Evolutionary conservation across 2,888 invertebrate species (phyloP), one percentile per base, ranked within the genome.

Genomic region (Parthenolecanium corni): DNA sequence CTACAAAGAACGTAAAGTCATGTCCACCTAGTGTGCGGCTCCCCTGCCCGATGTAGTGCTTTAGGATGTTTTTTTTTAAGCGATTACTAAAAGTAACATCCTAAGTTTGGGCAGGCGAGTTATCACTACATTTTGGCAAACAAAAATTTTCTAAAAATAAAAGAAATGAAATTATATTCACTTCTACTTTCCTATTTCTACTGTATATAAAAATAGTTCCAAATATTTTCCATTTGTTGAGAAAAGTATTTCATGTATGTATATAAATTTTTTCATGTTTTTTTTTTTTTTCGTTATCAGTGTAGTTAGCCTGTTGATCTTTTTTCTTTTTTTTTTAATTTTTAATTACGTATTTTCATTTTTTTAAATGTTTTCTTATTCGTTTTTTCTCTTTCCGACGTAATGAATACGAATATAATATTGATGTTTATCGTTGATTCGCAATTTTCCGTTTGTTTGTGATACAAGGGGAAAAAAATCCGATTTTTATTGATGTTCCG

Each of bases 1-100:
- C 77, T 93, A 92, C 80, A 93, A 95, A 78, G 95, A 96, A 77
- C 86, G 93, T 74, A 94, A 93, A 80, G 92, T 94, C 69, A 82
- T 82, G 64, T 80, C 75, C 68, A 80, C 81, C 80, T 81, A 81
- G 80, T 80, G 80, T 78, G 79, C 79, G 77, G 80, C 80, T 76
- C 79, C 80, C 79, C 80, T 81, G 80, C 81, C 81, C 79, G 81
- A 81, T 73, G 80, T 81, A 78, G 80, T 81, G 76, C 80, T 81
- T 77, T 81, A 76, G 66, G 61, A 61, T 61, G 51, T 61, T 61
- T 38, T 9, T n/a, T 4, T 31, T 61, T 16, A 51, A 47, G 40
- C 38, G 51, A 61, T 49, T 23, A 51, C 4, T 24, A 51, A 49
- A 61, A 25, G 51, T 49, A 47, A 61, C 49, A 61, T 61, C 61